Percentiles rank a stretch among this genome's conserved stretches.
Conservation (phyloP, 2,888 invertebrate species). For the Penaeus monodon region DNA sequence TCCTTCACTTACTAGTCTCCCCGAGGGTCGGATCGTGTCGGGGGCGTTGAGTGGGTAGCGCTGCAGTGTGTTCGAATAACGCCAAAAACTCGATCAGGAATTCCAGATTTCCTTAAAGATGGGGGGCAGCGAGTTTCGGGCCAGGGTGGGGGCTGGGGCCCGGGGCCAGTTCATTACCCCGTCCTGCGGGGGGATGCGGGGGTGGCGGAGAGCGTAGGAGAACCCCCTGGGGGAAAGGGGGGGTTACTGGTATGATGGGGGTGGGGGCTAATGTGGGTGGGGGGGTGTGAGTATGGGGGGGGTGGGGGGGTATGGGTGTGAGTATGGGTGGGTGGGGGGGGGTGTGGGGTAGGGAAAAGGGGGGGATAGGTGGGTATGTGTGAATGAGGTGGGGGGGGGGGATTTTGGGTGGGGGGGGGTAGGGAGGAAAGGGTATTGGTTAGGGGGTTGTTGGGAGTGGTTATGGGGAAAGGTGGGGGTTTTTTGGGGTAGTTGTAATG, state of each 20-base stretch:
- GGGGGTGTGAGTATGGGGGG: too few relatives aligned
- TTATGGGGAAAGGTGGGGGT: too few relatives aligned
- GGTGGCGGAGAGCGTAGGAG: constrained; percentile 95
- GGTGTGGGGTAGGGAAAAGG: too few relatives aligned
- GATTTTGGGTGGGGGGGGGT: too few relatives aligned
- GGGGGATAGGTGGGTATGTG: too few relatives aligned
- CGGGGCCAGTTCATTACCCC: constrained; percentile 88
- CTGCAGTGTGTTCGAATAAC: constrained; percentile 99
- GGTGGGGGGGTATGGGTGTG: too few relatives aligned
- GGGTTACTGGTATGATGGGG: not conserved
- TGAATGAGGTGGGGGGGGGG: too few relatives aligned
- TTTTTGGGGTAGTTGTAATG: rapidly evolving
- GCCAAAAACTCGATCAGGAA: constrained; percentile 97
- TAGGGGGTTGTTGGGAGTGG: too few relatives aligned
- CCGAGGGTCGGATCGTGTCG: constrained; percentile 94
- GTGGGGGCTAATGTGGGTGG: too few relatives aligned
- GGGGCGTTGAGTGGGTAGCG: constrained; percentile 96
- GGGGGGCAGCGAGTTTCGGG: constrained; percentile 95
- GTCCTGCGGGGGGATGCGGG: constrained; percentile 91
- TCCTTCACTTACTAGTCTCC: constrained; percentile 83
- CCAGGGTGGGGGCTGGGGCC: constrained; percentile 92
- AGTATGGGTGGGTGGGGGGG: too few relatives aligned
- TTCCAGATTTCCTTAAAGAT: constrained; percentile 98
- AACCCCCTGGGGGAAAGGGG: constrained; percentile 74
- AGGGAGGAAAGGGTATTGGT: too few relatives aligned